Percentiles rank a stretch among this genome's conserved stretches.
Conservation (phyloP, 2,113 vertebrate genomes). For the Amblyopsis rosae region DNA sequence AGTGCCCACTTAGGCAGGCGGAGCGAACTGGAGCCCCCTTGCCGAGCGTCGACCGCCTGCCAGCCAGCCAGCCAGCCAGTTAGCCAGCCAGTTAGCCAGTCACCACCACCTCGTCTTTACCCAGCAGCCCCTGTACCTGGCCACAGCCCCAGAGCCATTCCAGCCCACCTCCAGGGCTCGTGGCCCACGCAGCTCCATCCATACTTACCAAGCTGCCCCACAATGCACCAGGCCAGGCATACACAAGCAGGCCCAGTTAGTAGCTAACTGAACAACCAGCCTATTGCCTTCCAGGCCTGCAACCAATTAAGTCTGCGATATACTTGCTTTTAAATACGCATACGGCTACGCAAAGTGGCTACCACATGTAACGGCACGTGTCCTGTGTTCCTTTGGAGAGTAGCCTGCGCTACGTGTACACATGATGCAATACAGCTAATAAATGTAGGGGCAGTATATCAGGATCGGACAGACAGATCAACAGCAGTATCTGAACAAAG, state of each 20-base stretch:
- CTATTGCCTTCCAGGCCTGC: conserved; percentile 52
- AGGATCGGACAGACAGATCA: no score
- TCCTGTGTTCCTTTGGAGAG: no score
- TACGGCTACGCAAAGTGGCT: no score
- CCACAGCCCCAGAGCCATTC: conserved; percentile 68
- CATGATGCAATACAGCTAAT: no score
- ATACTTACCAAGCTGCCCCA: conserved; percentile 70
- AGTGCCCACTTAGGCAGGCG: conserved; percentile 83
- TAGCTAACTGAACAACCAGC: conserved; percentile 60
- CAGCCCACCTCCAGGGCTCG: conserved; percentile 67
- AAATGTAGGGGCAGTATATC: no score
- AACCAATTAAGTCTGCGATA: conserved; percentile 41
- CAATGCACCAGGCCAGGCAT: conserved; percentile 62
- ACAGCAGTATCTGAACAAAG: no score
- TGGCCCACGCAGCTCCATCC: conserved; percentile 63
- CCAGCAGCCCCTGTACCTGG: conserved; percentile 76
- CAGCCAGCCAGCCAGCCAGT: conserved; percentile 61
- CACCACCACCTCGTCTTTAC: conserved; percentile 67
- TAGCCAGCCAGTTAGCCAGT: conserved; percentile 69
- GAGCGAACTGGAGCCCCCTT: conserved; percentile 63
- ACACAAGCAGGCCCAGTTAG: conserved; percentile 66
- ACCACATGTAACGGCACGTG: no score
- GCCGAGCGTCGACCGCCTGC: conserved; percentile 63
- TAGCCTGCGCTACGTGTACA: no score
- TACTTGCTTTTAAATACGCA: no score